Conservation (phyloP, 2,113 vertebrate genomes). For the Smithornis capensis region DNA sequence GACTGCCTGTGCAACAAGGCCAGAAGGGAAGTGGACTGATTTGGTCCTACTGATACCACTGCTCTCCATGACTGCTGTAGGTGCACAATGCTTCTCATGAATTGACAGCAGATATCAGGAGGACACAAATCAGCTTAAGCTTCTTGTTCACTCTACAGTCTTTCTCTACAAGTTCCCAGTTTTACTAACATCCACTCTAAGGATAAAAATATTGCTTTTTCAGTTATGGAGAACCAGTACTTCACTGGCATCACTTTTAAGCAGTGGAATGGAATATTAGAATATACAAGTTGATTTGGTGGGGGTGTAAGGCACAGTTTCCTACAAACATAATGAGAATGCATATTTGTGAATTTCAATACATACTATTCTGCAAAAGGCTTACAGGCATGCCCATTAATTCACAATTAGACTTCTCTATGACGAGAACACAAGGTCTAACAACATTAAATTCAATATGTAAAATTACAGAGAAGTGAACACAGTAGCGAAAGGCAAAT, state of each 20-base stretch:
- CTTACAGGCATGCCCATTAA: neutral
- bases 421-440: neutral
- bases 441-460: neutral
- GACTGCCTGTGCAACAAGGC: neutral
- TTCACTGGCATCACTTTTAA: neutral
- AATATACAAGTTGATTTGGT: neutral
- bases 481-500: neutral
- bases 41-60: neutral
- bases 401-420: neutral
- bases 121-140: neutral
- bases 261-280: neutral
- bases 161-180: neutral
- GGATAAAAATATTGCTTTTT: neutral
- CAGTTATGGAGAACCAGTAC: neutral
- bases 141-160: neutral
- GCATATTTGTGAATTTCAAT: neutral
- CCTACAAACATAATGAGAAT: neutral
- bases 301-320: neutral
- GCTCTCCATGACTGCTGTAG: rapidly evolving
- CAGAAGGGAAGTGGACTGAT: neutral
- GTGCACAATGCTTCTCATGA: neutral
- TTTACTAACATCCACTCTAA: neutral
- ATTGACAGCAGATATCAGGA: neutral
- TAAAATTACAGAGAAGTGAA: neutral
- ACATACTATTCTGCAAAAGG: neutral